Evolutionary conservation across 2,888 invertebrate genomes (phyloP).

Genomic region (Acleris sparsana): DNA sequence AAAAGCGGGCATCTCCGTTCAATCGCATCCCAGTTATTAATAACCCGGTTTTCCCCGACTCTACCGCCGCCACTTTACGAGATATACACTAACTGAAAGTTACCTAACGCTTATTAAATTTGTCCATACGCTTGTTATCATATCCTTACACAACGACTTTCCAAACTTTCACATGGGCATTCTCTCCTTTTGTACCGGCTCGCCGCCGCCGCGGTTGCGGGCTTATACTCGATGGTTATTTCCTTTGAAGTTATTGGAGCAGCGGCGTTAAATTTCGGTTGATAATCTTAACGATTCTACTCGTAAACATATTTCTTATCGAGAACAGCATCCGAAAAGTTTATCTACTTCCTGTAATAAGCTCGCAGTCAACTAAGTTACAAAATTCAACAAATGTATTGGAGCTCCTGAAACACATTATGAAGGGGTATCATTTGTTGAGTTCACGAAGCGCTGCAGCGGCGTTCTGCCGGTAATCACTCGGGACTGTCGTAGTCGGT

Average conservation of each 20-base stretch:
- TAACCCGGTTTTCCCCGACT: slow-evolving; percentile 56
- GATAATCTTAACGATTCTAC: slow-evolving; percentile 1
- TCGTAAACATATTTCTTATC: slow-evolving; percentile 16
- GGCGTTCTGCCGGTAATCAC: slow-evolving; percentile 16
- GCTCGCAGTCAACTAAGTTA: background rate
- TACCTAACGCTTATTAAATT: slow-evolving; percentile 59
- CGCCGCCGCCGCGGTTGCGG: slow-evolving; percentile 12
- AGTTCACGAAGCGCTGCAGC: background rate
- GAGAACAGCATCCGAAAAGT: slow-evolving; percentile 5
- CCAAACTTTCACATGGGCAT: slow-evolving; percentile 51
- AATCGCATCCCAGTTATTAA: slow-evolving; percentile 18
- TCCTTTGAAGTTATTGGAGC: slow-evolving; percentile 9
- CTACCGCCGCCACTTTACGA: slow-evolving; percentile 45
- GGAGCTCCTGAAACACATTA: slow-evolving; percentile 12
- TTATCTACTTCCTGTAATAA: slow-evolving; percentile 22
- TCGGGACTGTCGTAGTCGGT: slow-evolving; percentile 45
- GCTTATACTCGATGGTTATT: slow-evolving; percentile 23
- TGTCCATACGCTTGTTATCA: slow-evolving; percentile 56
- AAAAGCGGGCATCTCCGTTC: slow-evolving; percentile 18
- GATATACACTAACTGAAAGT: slow-evolving; percentile 50
- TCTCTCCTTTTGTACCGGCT: slow-evolving; percentile 33
- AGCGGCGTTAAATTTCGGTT: slow-evolving; percentile 12
- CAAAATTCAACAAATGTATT: background rate
- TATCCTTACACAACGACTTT: slow-evolving; percentile 52
- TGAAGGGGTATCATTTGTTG: slow-evolving; percentile 6